Conservation (phyloP, 2,113 vertebrate genomes). For the Ranitomeya imitator region DNA sequence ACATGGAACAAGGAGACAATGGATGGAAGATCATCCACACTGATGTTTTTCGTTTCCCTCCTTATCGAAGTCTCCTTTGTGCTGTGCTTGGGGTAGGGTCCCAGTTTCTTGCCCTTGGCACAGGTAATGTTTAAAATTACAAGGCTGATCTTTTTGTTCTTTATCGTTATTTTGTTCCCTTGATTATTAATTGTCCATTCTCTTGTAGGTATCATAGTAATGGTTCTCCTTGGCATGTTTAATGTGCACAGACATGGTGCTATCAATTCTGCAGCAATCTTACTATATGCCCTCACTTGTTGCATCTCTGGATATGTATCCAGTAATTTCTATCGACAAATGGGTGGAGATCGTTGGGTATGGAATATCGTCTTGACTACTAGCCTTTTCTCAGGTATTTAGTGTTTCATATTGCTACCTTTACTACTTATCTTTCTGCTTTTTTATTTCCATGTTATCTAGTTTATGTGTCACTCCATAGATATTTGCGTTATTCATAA, state of each 20-base stretch:
- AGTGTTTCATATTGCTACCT: not conserved
- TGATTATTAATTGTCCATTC: not conserved
- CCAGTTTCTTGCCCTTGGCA: constrained; percentile 89
- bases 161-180: not conserved
- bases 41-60: constrained; percentile 89
- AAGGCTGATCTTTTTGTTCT: not conserved
- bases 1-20: constrained; percentile 90
- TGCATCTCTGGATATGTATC: constrained; percentile 89
- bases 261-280: constrained; percentile 89
- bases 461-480: not conserved
- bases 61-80: constrained; percentile 84
- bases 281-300: constrained; percentile 89
- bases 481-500: not conserved
- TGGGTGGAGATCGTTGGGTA: constrained; percentile 87
- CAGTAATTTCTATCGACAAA: constrained; percentile 88
- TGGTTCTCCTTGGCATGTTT: constrained; percentile 90
- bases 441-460: not conserved
- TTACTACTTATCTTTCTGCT: not conserved
- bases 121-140: constrained; percentile 67
- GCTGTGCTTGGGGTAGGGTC: constrained; percentile 86
- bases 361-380: constrained; percentile 94
- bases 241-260: constrained; percentile 88
- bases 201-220: constrained; percentile 81
- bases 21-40: constrained; percentile 96
- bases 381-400: constrained; percentile 86